A percentile compares a stretch with the other conserved stretches of the same genome.
Evolutionary conservation across 35 echinoderm and acorn worm genomes (phyloP).

Genomic region (Ptychodera flava): DNA sequence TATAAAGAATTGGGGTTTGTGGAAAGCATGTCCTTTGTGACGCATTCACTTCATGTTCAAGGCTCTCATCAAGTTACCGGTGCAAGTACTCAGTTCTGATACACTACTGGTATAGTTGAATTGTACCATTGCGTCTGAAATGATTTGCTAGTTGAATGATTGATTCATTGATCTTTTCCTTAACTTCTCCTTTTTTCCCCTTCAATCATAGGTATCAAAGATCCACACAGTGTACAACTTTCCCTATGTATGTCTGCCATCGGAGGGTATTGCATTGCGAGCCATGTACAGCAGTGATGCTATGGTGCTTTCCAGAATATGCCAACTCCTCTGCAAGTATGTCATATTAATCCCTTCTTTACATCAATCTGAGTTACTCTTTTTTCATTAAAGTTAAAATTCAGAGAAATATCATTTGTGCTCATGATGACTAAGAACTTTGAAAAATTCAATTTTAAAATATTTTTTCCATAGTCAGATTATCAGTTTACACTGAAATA

Average conservation of each 20-base stretch:
- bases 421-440: no score
- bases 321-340: conserved; percentile 74
- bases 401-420: no score
- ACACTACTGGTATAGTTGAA: not conserved
- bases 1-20: no score
- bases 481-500: no score
- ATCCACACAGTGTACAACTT: conserved; percentile 33
- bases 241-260: conserved; percentile 46
- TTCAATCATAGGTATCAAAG: conserved; percentile 47
- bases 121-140: not conserved
- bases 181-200: not conserved
- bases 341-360: no score
- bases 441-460: no score
- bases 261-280: conserved; percentile 33
- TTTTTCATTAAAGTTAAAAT: no score
- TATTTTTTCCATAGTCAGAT: no score
- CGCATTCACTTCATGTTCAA: no score
- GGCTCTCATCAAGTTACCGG: no score
- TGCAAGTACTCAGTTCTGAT: not conserved
- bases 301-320: conserved; percentile 50
- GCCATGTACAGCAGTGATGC: conserved; percentile 56
- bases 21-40: no score
- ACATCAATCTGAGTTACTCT: no score
- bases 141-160: not conserved
- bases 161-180: not conserved